Conservation (phyloP, 1,140 invertebrate species). For the Calliopsis andreniformis region DNA sequence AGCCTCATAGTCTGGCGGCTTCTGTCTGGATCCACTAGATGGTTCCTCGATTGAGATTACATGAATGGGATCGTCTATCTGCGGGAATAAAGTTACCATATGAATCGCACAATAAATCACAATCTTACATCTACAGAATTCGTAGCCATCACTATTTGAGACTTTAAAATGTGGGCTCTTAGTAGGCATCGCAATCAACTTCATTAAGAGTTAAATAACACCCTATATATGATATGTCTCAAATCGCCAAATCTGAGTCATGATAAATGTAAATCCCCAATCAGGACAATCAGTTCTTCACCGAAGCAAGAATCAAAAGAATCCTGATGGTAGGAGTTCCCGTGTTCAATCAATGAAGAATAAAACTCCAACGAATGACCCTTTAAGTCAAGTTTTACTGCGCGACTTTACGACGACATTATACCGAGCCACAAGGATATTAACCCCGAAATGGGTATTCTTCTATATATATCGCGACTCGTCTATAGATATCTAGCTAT, state of each 20-base stretch:
- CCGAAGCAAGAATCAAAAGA: too few relatives aligned
- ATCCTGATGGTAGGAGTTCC: too few relatives aligned
- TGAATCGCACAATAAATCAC: background rate
- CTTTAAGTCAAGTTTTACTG: background rate
- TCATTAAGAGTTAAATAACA: too few relatives aligned
- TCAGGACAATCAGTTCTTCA: too few relatives aligned
- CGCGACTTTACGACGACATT: constrained; percentile 20
- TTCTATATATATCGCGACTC: constrained; percentile 60
- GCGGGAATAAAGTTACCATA: constrained; percentile 51
- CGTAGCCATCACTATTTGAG: too few relatives aligned
- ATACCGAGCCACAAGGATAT: constrained; percentile 55
- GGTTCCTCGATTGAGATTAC: constrained; percentile 84
- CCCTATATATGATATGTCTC: too few relatives aligned
- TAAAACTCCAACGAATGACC: background rate
- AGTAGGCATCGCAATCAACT: too few relatives aligned
- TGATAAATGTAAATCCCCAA: too few relatives aligned
- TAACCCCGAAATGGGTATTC: constrained; percentile 63
- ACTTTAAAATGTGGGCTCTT: too few relatives aligned
- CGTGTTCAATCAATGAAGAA: background rate
- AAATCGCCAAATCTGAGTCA: background rate
- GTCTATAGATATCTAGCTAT: constrained; percentile 65
- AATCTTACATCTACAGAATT: too few relatives aligned
- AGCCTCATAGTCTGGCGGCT: constrained; percentile 88
- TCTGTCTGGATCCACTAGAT: constrained; percentile 80
- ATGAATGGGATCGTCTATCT: constrained; percentile 86